Percentiles rank a stretch among this genome's conserved stretches.
phyloP scores from a whole-genome alignment of 2,888 invertebrate species.

The Deroplatys truncata region DNA sequence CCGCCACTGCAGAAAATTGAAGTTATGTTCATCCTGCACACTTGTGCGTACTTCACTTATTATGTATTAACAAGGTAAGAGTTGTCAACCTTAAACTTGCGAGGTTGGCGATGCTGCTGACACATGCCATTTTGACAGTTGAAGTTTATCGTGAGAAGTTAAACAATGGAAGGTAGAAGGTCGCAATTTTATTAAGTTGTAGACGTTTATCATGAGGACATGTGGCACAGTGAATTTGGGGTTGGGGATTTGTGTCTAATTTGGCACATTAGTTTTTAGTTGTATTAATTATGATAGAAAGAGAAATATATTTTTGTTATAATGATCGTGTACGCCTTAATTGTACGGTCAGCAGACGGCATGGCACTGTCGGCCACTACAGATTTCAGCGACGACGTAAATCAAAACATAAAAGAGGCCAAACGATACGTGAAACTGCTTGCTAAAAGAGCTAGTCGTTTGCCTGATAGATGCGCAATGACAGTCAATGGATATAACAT shows the following conservation, averaged over 20 bases:
- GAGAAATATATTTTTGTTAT: neutral
- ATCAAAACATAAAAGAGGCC: conserved; percentile 38
- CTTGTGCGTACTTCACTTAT: too few relatives aligned
- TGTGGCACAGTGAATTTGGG: neutral
- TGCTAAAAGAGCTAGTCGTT: conserved; percentile 38
- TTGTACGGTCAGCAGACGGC: conserved; percentile 40
- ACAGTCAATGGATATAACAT: conserved; percentile 39
- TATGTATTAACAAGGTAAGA: too few relatives aligned
- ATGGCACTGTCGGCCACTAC: conserved; percentile 41
- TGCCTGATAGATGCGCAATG: conserved; percentile 43
- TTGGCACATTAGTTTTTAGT: neutral
- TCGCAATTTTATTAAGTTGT: too few relatives aligned
- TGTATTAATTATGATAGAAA: neutral
- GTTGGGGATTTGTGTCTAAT: neutral
- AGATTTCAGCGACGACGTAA: conserved; percentile 39
- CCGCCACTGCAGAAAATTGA: too few relatives aligned
- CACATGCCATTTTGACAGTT: too few relatives aligned
- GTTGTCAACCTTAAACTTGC: too few relatives aligned
- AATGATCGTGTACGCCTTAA: conserved; percentile 39
- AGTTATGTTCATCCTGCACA: too few relatives aligned
- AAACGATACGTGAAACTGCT: conserved; percentile 41
- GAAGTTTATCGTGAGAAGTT: too few relatives aligned
- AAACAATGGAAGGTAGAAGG: too few relatives aligned
- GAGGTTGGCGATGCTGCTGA: too few relatives aligned
- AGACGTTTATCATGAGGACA: neutral